Conservation (phyloP, 2,113 vertebrate species). For the Polypterus bichir region DNA sequence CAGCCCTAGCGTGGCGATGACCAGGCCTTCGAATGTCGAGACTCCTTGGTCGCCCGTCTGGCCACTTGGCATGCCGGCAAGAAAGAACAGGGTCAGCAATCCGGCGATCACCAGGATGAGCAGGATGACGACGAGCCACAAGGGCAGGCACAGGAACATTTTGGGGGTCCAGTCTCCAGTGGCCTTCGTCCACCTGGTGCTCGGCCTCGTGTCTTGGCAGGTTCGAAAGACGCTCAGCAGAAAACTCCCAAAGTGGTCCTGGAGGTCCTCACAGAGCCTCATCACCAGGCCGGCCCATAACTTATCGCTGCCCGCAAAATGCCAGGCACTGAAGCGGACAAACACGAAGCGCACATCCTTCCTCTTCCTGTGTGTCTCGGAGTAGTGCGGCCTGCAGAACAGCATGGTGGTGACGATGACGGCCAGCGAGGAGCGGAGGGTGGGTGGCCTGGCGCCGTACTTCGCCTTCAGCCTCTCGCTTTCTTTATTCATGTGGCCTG, state of each 20-base stretch:
- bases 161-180: conserved; percentile 57
- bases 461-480: no score
- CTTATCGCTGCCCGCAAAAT: conserved; percentile 80
- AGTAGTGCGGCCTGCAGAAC: conserved; percentile 65
- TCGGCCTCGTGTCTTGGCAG: conserved; percentile 32
- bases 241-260: conserved; percentile 61
- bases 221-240: conserved; percentile 63
- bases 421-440: no score
- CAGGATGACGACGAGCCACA: conserved; percentile 41
- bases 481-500: conserved; percentile 43
- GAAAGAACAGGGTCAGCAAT: conserved; percentile 33
- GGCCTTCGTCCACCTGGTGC: conserved; percentile 21
- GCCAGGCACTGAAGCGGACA: conserved; percentile 85
- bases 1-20: conserved; percentile 49
- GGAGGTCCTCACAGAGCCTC: conserved; percentile 59
- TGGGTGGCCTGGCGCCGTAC: no score
- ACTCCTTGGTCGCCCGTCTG: conserved; percentile 6
- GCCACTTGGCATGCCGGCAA: conserved; percentile 24
- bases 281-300: conserved; percentile 83
- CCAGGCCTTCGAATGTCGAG: conserved; percentile 38
- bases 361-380: conserved; percentile 46
- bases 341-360: conserved; percentile 62
- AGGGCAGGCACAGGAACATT: conserved; percentile 38
- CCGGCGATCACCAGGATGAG: conserved; percentile 21
- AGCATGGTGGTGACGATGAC: no score